These are phyloP conservation scores for Lasius fuliginosus DNA, from an alignment of 2,888 invertebrate genomes.

Conservation along the genomic window DNA sequence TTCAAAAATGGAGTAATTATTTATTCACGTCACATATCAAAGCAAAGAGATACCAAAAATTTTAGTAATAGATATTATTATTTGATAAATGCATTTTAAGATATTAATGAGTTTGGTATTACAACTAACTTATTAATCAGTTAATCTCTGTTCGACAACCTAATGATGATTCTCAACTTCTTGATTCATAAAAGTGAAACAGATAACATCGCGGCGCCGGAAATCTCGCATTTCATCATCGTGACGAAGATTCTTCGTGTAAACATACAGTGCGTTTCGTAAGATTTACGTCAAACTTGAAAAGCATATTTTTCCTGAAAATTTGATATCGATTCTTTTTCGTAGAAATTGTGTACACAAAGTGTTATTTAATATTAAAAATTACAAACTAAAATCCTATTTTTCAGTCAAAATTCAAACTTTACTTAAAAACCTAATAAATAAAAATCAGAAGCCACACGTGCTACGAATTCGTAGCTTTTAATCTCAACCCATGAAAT, in stretches of 20 bases:
- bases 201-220: constrained; percentile 42
- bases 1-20: background rate
- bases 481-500: background rate
- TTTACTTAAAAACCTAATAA: background rate
- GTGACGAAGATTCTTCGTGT: constrained; percentile 18
- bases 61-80: constrained; percentile 5
- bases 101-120: constrained; percentile 7
- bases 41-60: background rate
- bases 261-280: constrained; percentile 19
- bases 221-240: constrained; percentile 53
- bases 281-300: background rate
- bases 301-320: background rate
- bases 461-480: background rate
- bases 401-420: background rate
- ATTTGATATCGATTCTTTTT: background rate
- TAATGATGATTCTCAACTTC: constrained; percentile 26
- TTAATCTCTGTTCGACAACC: constrained; percentile 37
- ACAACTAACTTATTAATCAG: constrained; percentile 24
- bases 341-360: background rate
- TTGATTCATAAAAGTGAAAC: constrained; percentile 37
- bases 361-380: constrained; percentile 14
- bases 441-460: background rate
- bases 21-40: background rate
- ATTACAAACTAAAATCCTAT: background rate
- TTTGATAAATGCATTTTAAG: constrained; percentile 12